Percentiles rank a stretch among this genome's conserved stretches.
Conservation (phyloP, 2,888 invertebrate genomes). For the Biston stratarius region DNA sequence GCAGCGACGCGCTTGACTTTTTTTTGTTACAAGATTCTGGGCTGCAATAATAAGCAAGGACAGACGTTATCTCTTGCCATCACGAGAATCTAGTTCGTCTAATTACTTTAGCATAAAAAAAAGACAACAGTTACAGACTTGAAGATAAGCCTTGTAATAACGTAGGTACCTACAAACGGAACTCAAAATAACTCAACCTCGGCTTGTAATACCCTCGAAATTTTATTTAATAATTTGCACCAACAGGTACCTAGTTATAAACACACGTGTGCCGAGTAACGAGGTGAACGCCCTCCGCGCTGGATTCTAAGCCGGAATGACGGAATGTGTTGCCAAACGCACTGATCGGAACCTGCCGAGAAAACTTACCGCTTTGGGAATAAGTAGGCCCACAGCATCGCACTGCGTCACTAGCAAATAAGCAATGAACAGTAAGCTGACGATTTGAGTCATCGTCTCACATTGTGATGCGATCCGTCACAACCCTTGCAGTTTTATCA, state of each 20-base stretch:
- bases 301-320: constrained; percentile 71
- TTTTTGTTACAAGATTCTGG: too few species aligned
- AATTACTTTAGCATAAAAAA: not conserved
- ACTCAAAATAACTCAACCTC: constrained; percentile 19
- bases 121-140: not conserved
- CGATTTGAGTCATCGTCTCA: constrained; percentile 17
- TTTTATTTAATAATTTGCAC: constrained; percentile 45
- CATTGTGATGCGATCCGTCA: constrained; percentile 16
- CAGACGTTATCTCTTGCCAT: too few species aligned
- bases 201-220: constrained; percentile 30
- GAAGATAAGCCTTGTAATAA: not conserved
- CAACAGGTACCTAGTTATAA: constrained; percentile 39
- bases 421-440: constrained; percentile 8
- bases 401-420: constrained; percentile 22
- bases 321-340: constrained; percentile 83
- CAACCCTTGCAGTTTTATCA: constrained; percentile 21
- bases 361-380: constrained; percentile 66
- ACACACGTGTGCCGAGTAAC: constrained; percentile 51
- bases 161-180: constrained; percentile 9
- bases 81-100: too few species aligned
- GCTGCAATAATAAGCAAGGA: too few species aligned
- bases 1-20: too few species aligned
- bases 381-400: constrained; percentile 55
- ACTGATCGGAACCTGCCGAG: constrained; percentile 76
- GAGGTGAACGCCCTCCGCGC: constrained; percentile 75